phyloP scores from a whole-genome alignment of 2,888 invertebrate genomes.

The Acanthococcus lagerstroemiae region DNA sequence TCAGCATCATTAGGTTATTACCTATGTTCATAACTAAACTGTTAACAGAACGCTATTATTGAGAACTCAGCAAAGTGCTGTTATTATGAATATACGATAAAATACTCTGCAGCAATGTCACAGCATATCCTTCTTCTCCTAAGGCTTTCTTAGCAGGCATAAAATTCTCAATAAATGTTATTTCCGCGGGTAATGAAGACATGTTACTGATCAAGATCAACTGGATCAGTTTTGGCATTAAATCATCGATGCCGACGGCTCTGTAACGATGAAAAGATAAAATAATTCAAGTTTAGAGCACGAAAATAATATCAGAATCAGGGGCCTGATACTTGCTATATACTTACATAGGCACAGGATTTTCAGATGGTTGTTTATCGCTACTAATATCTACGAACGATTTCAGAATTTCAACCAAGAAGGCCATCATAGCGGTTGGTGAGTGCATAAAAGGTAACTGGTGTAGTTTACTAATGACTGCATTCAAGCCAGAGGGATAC shows the following conservation, averaged over 20 bases:
- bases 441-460: constrained; percentile 17
- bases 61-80: background rate
- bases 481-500: constrained; percentile 2
- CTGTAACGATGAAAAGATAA: constrained; percentile 6
- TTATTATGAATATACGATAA: constrained; percentile 14
- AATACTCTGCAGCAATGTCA: constrained; percentile 17
- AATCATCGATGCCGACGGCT: constrained; percentile 6
- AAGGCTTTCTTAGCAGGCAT: constrained; percentile 21
- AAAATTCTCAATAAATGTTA: constrained; percentile 17
- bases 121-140: constrained; percentile 20
- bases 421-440: constrained; percentile 10
- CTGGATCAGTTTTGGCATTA: constrained; percentile 22
- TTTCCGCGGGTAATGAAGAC: constrained; percentile 16
- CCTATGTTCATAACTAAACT: no score
- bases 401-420: constrained; percentile 14
- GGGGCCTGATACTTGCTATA: background rate
- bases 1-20: no score
- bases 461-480: constrained; percentile 18
- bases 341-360: constrained; percentile 11
- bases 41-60: no score
- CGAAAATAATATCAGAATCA: background rate
- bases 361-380: background rate
- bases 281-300: background rate
- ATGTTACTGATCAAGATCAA: constrained; percentile 19
- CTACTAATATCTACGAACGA: constrained; percentile 2